Conservation (phyloP, 2,888 invertebrate genomes). For the Aethes cnicana region DNA sequence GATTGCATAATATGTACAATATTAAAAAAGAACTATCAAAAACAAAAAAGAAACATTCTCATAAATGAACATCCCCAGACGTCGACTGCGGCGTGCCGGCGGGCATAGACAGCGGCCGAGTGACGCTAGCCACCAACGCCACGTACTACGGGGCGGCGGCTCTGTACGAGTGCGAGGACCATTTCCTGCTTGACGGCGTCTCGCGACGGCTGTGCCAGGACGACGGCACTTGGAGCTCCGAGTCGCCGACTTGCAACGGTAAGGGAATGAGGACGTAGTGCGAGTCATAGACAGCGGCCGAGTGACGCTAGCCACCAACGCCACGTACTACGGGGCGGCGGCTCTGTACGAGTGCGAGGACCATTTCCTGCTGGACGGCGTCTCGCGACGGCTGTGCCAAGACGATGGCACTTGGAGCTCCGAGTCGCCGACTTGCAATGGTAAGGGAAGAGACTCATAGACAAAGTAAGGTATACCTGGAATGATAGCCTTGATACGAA, state of each 20-base stretch:
- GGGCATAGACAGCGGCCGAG: constrained; percentile 87
- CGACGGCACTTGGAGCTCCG: constrained; percentile 95
- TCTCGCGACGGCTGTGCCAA: constrained; percentile 90
- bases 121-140: constrained; percentile 91
- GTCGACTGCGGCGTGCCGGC: constrained; percentile 93
- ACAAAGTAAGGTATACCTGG: no score
- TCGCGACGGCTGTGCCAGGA: constrained; percentile 92
- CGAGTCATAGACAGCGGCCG: constrained; percentile 87
- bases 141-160: constrained; percentile 94
- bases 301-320: constrained; percentile 91
- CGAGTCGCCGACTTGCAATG: constrained; percentile 90
- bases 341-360: constrained; percentile 91
- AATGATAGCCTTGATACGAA: no score
- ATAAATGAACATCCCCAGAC: no score
- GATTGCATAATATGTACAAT: no score
- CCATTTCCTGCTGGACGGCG: constrained; percentile 91
- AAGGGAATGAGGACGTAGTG: constrained; percentile 31
- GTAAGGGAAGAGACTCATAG: constrained; percentile 77
- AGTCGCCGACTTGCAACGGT: constrained; percentile 91
- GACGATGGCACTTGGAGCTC: constrained; percentile 96
- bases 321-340: constrained; percentile 93
- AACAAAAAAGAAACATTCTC: no score
- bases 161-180: constrained; percentile 90
- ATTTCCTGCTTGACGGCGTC: constrained; percentile 91
- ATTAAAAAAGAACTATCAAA: no score